Evolutionary conservation across 2,888 invertebrate genomes (phyloP).

Genomic region (Lasioglossum figueresi): DNA sequence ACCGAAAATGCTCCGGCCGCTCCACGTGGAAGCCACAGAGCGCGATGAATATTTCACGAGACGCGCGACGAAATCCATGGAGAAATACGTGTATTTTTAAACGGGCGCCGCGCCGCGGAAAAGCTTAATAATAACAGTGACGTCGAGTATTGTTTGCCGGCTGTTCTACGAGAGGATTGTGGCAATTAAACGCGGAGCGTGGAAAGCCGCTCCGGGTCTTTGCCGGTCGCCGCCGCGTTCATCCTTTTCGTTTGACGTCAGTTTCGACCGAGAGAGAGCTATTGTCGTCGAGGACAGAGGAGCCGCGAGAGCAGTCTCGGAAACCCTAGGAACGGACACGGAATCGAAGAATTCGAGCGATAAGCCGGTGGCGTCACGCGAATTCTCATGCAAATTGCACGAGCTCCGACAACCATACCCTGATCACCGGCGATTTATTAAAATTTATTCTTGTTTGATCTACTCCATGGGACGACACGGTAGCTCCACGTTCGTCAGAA

Average conservation of each 20-base stretch:
- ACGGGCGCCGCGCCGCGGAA: neutral
- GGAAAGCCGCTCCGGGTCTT: neutral
- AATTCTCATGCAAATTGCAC: conserved; percentile 4
- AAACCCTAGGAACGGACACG: neutral
- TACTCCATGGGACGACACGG: neutral
- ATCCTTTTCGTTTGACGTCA: conserved; percentile 5
- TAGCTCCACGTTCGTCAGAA: neutral
- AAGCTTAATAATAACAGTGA: neutral
- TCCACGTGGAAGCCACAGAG: neutral
- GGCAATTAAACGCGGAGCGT: conserved; percentile 9
- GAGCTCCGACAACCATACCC: neutral
- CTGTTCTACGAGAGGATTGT: neutral
- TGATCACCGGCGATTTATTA: neutral
- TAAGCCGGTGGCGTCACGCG: neutral
- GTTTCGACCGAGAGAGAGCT: neutral
- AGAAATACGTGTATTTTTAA: conserved; percentile 12
- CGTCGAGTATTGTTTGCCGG: conserved; percentile 3
- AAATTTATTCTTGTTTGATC: neutral
- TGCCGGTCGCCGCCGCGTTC: neutral
- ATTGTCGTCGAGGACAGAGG: conserved; percentile 7
- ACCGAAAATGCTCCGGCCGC: neutral
- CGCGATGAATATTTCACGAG: conserved; percentile 20
- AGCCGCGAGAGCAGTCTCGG: neutral
- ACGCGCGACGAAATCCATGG: neutral
- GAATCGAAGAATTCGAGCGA: conserved; percentile 3